Evolutionary conservation across 1,140 invertebrate species (phyloP), one percentile per base, ranked within the genome.

Genomic region (Scaptomyza graminum): DNA sequence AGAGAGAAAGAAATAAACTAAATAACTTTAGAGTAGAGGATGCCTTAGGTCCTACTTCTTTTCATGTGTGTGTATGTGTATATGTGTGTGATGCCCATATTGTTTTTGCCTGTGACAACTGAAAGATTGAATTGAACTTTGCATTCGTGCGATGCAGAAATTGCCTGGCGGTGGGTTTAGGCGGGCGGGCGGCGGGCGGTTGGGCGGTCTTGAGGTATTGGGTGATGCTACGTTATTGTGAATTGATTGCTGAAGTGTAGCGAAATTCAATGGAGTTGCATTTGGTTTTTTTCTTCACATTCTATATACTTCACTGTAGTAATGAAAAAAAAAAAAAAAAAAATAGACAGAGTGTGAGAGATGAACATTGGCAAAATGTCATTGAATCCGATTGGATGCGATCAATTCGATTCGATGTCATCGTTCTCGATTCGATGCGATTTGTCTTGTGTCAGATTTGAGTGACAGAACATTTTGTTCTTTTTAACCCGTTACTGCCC

Each of bases 381-480:
- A 70, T 34, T 70, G 67, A 62, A 73, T 67, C 44, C 56, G 63
- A 71, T 55, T 75, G 68, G 46, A 65, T 75, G 83, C 76, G 84
- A 88, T 88, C 79, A 79, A 88, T 79, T 82, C 64, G 39, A n/a
- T 39, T 60, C 46, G 34, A 39, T 13, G 54, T 51, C 47, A 28
- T 22, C 16, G 60, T 31, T 44, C 49, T 46, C 71, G 44, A 65
- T 50, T 76, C 80, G 70, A 69, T 79, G 68, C 83, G 84, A 88
- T 88, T 88, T 88, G 83, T 88, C 83, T 88, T 71, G 62, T 88
- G 83, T 88, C 83, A 88, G 83, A 88, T 88, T 88, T 88, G 83
- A 88, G 54, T 88, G 83, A 88, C 83, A 88, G 79, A 71, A 73
- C 83, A 78, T 79, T 88, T 88, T 88, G 76, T 88, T 87, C 61